Evolutionary conservation across 53 echinoderm and acorn worm species (phyloP), one percentile per base, ranked within the genome.

Genomic region (Antedon mediterranea): DNA sequence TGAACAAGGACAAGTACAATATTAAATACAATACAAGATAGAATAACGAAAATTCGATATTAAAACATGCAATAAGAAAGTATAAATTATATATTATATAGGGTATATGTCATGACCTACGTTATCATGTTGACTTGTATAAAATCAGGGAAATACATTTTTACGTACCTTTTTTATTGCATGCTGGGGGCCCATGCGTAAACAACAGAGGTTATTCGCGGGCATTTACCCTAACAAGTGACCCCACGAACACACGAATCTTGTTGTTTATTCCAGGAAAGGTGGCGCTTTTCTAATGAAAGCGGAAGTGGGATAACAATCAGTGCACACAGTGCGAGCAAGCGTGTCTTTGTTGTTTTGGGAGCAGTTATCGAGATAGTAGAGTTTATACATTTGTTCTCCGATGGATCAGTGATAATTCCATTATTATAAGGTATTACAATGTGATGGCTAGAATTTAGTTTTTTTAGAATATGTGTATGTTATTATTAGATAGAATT

Each of bases 301-400:
- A 57, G 57, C 57, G 57, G 57, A 57, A 57, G 57, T 57, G 57
- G 57, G 57, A 57, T 57, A 57, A 57, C 57, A 57, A 57, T 57
- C 57, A 57, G 57, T 57, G 57, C 57, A 57, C n/a, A n/a, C n/a
- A n/a, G n/a, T n/a, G 57, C 57, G 37, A 57, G 57, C 20, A 57
- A 37, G 57, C 57, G 57, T 57, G 57, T 57, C 57, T 57, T 57
- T 57, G 57, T 57, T 57, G 57, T 57, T 57, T 57, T 57, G 57
- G 57, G 57, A 57, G 57, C 57, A 57, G 57, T 57, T 57, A 57
- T 57, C 57, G 57, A 57, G 37, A 37, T 4, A 57, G 57, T 57
- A 2, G 3, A 57, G 57, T 57, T 26, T 23, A 18, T 8, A 57
- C 57, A 15, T 57, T 57, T 15, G 23, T 26, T 18, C 23, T 57